A percentile compares a stretch with the other conserved stretches of the same genome.
Evolutionary conservation across 2,113 vertebrate genomes (phyloP).

Genomic region (Lota lota): DNA sequence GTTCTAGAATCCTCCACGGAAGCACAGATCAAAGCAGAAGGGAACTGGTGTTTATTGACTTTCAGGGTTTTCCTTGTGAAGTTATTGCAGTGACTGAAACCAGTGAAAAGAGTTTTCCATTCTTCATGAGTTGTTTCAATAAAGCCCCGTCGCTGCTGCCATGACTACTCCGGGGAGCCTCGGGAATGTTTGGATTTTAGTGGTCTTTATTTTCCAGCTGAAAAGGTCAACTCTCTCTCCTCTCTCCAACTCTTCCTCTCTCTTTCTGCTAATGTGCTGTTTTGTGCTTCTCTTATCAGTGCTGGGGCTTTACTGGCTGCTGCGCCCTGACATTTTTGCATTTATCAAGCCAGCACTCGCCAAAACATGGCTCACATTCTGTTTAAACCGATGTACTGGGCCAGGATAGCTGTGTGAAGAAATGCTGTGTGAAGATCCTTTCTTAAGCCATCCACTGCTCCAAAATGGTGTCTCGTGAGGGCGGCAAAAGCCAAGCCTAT

Average conservation of each 20-base stretch:
- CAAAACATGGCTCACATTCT: constrained; percentile 21
- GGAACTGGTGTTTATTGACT: constrained; percentile 51
- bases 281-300: background rate
- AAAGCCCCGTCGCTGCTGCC: constrained; percentile 19
- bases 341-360: constrained; percentile 23
- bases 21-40: constrained; percentile 31
- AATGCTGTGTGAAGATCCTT: background rate
- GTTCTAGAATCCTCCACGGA: constrained; percentile 6
- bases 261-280: too few relatives aligned
- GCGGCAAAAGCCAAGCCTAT: background rate
- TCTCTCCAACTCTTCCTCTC: constrained; percentile 4
- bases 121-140: constrained; percentile 52
- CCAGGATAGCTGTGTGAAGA: background rate
- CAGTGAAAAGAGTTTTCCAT: constrained; percentile 55
- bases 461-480: background rate
- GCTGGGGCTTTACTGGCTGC: constrained; percentile 19
- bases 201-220: constrained; percentile 4
- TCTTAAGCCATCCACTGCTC: constrained; percentile 1
- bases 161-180: constrained; percentile 26
- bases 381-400: constrained; percentile 29
- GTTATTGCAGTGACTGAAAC: constrained; percentile 30
- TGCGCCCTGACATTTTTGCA: constrained; percentile 15
- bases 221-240: constrained; percentile 26
- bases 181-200: constrained; percentile 34
- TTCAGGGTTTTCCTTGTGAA: constrained; percentile 27